phyloP scores from a whole-genome alignment of 1,140 invertebrate species.

The Adoxophyes honmai region DNA sequence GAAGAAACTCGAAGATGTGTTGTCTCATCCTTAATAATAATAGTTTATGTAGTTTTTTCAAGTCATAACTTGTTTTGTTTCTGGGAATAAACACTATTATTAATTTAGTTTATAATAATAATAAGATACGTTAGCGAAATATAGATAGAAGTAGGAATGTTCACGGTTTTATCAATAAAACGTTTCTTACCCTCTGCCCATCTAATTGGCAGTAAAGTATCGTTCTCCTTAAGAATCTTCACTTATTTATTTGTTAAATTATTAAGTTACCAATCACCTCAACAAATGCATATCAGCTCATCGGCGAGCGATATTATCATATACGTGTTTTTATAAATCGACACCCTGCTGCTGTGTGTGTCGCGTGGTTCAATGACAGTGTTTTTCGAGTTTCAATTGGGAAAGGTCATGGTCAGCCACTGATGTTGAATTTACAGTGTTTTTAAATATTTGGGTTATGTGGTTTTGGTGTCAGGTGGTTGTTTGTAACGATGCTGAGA shows the following conservation, averaged over 20 bases:
- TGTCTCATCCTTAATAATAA: no score
- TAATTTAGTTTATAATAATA: no score
- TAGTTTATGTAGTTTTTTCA: no score
- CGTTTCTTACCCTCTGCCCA: no score
- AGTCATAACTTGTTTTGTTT: no score
- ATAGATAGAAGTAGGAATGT: no score
- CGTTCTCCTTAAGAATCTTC: not conserved
- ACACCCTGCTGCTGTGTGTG: slow-evolving; percentile 17
- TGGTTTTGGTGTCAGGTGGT: not conserved
- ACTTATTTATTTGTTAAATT: not conserved
- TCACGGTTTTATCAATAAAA: no score
- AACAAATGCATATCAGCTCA: not conserved
- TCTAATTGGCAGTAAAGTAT: not conserved
- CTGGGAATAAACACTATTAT: no score
- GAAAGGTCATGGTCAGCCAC: slow-evolving; percentile 32
- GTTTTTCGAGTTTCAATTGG: slow-evolving; percentile 28
- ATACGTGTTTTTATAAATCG: not conserved
- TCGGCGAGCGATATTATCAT: not conserved
- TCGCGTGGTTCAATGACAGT: slow-evolving; percentile 33
- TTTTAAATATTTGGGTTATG: not conserved
- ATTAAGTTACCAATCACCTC: not conserved
- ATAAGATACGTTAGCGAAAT: no score
- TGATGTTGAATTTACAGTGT: not conserved
- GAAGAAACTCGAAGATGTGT: no score
- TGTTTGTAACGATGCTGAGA: no score